phyloP scores from a whole-genome alignment of 2,888 invertebrate genomes.

The Trisateles emortualis region DNA sequence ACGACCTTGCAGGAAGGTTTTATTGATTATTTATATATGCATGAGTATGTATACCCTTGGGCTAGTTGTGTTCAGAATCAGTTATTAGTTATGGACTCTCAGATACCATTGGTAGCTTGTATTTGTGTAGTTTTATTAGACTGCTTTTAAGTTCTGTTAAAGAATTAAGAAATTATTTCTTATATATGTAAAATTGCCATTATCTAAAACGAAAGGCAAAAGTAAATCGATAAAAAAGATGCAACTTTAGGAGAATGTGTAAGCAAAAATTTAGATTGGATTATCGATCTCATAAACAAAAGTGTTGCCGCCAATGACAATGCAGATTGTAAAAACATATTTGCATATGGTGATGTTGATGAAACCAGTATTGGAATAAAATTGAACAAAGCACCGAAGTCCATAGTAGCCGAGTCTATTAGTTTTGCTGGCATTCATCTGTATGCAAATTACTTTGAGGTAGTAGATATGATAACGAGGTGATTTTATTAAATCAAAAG shows the following conservation, averaged over 20 bases:
- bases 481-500: slow-evolving; percentile 49
- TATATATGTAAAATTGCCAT: too few species aligned
- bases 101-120: neutral
- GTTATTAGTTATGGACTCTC: neutral
- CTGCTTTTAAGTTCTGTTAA: too few species aligned
- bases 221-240: too few species aligned
- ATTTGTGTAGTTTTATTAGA: too few species aligned
- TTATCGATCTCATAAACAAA: slow-evolving; percentile 5
- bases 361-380: slow-evolving; percentile 24
- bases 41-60: slow-evolving; percentile 31
- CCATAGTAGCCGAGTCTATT: slow-evolving; percentile 63
- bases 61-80: slow-evolving; percentile 21
- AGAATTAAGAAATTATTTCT: too few species aligned
- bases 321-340: slow-evolving; percentile 10
- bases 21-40: slow-evolving; percentile 36
- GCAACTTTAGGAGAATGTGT: neutral
- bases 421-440: slow-evolving; percentile 79
- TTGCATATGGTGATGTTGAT: slow-evolving; percentile 19
- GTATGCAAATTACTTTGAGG: slow-evolving; percentile 75
- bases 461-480: slow-evolving; percentile 61
- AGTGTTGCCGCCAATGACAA: slow-evolving; percentile 1
- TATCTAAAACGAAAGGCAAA: too few species aligned
- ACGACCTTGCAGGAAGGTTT: slow-evolving; percentile 38
- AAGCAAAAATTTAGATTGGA: neutral
- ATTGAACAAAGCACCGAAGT: slow-evolving; percentile 46